These are phyloP conservation scores for Baronia brevicornis DNA, from an alignment of 2,888 invertebrate genomes.

Conservation along the genomic window DNA sequence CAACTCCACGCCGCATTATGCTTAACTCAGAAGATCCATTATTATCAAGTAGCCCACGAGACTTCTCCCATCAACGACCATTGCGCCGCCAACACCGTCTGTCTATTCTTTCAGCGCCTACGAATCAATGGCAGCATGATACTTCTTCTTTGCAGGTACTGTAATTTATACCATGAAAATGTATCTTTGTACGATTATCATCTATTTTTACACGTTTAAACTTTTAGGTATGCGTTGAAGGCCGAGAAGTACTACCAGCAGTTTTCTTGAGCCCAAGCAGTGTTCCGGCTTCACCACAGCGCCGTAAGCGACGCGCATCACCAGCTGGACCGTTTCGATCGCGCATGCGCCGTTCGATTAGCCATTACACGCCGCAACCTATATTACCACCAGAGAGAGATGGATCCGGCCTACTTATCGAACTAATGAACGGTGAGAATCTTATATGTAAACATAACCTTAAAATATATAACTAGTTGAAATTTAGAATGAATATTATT, in stretches of 20 bases:
- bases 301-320: constrained; percentile 78
- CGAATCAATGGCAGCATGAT: constrained; percentile 62
- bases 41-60: constrained; percentile 88
- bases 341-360: constrained; percentile 64
- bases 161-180: not conserved
- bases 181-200: not conserved
- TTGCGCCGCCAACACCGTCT: constrained; percentile 48
- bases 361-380: constrained; percentile 93
- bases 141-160: constrained; percentile 54
- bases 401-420: constrained; percentile 88
- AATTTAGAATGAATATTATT: not conserved
- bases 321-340: constrained; percentile 74
- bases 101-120: constrained; percentile 33
- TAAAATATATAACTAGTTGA: constrained; percentile 13
- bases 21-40: constrained; percentile 91
- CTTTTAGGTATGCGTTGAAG: constrained; percentile 67
- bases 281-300: constrained; percentile 80
- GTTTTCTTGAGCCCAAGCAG: constrained; percentile 86
- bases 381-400: constrained; percentile 93
- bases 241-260: constrained; percentile 81
- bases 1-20: constrained; percentile 88
- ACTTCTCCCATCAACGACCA: constrained; percentile 76
- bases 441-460: not conserved
- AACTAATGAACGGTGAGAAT: constrained; percentile 47
- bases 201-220: constrained; percentile 6